Conservation (phyloP, 2,888 invertebrate species). For the Augiades crinisus region DNA sequence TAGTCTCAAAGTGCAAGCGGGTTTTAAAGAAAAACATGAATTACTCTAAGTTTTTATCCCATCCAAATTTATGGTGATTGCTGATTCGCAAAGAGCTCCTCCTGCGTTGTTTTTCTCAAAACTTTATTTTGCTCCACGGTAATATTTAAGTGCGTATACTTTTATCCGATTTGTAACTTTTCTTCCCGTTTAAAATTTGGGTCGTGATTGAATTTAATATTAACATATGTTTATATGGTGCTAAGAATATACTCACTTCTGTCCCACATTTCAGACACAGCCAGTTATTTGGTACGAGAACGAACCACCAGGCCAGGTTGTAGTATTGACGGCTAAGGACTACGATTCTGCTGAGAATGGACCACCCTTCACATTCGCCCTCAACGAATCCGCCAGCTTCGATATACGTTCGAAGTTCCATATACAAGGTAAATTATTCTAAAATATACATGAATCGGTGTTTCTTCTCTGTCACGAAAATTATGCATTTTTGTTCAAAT, state of each 20-base stretch:
- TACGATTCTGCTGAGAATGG: constrained; percentile 92
- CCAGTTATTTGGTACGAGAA: constrained; percentile 94
- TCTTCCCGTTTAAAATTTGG: background rate
- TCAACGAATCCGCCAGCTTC: constrained; percentile 84
- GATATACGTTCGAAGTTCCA: constrained; percentile 88
- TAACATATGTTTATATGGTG: background rate
- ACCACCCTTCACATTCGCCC: constrained; percentile 89
- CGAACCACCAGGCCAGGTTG: constrained; percentile 85
- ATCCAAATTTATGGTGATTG: constrained; percentile 33
- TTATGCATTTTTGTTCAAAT: too few relatives aligned
- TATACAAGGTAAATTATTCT: constrained; percentile 84
- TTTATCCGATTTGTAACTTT: constrained; percentile 3
- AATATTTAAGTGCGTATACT: constrained; percentile 19
- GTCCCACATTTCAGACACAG: constrained; percentile 75
- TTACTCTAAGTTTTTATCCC: constrained; percentile 25
- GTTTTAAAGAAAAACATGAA: constrained; percentile 28
- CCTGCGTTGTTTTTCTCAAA: constrained; percentile 23
- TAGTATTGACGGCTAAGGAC: constrained; percentile 88
- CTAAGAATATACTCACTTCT: background rate
- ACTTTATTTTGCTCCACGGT: constrained; percentile 23
- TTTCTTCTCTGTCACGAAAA: too few relatives aligned
- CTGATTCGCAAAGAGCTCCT: constrained; percentile 27
- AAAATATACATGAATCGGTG: too few relatives aligned
- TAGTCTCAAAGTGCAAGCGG: constrained; percentile 18
- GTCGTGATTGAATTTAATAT: background rate